phyloP scores from a whole-genome alignment of 2,797 vertebrate genomes.

The Paramormyrops hopkinsi region DNA sequence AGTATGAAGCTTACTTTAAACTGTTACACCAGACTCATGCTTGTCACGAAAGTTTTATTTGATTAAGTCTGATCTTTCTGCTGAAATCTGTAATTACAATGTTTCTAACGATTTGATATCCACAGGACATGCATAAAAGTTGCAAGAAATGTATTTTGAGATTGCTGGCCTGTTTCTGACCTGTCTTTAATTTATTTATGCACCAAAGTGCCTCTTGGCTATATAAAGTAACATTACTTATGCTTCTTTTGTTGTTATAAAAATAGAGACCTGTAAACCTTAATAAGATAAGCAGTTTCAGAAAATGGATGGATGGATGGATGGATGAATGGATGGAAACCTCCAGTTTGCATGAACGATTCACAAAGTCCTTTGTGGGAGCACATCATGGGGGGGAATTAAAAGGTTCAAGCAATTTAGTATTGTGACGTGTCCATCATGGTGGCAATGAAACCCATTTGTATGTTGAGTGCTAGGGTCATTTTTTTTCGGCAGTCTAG shows the following conservation, averaged over 20 bases:
- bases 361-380: neutral
- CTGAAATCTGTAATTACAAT: neutral
- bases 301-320: neutral
- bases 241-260: neutral
- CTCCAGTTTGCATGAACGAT: neutral
- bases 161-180: neutral
- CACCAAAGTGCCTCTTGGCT: neutral
- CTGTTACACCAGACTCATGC: neutral
- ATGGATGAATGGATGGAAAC: neutral
- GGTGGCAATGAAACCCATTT: neutral
- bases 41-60: neutral
- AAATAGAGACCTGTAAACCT: neutral
- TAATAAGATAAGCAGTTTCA: neutral
- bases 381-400: neutral
- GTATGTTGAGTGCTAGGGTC: neutral
- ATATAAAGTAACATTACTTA: neutral
- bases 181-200: neutral
- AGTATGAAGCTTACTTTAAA: slow-evolving; percentile 12
- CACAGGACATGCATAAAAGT: neutral
- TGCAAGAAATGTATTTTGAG: neutral
- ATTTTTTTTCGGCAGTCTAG: neutral
- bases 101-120: neutral
- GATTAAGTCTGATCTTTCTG: slow-evolving; percentile 11
- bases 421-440: neutral
- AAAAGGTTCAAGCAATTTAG: neutral